A percentile compares a stretch with the other conserved stretches of the same genome.
Conservation (phyloP, 2,113 vertebrate genomes). For the Xenopus tropicalis region UCB_Xtro_10.0 CM004446.2:91382501-91383000, state of each 20-base stretch:
- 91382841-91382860: constrained; percentile 12
- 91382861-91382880: constrained; percentile 39
- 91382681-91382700: constrained; percentile 31
- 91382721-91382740: background rate
- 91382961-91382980: background rate
- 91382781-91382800: constrained; percentile 38
- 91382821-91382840: constrained; percentile 6
- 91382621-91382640: constrained; percentile 33
- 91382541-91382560: background rate
- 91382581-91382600: background rate
- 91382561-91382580: background rate
- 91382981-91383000: background rate
- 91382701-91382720: constrained; percentile 39
- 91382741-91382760: constrained; percentile 29
- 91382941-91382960: background rate
- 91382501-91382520: background rate
- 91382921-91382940: constrained; percentile 19
- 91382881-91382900: constrained; percentile 24
- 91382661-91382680: constrained; percentile 20
- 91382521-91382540: background rate
- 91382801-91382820: constrained; percentile 20
- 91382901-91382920: constrained; percentile 32
- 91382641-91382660: constrained; percentile 24
- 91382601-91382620: constrained; percentile 6
- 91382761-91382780: constrained; percentile 30